phyloP scores from a whole-genome alignment of 2,113 vertebrate species.

The Excalfactoria chinensis region DNA sequence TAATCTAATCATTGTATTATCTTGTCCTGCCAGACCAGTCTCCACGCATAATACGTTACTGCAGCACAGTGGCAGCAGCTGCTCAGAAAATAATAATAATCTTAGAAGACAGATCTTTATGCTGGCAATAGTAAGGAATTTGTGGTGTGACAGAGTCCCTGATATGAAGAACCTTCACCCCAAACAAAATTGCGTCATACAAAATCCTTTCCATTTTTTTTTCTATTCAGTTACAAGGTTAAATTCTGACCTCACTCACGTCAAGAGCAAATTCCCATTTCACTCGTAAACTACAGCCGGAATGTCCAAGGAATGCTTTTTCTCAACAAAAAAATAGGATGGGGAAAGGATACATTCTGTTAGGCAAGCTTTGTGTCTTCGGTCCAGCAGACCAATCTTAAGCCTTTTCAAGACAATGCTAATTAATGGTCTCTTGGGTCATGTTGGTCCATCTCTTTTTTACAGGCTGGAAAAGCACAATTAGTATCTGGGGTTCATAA shows the following conservation, averaged over 20 bases:
- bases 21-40: neutral
- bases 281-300: neutral
- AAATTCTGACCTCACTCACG: neutral
- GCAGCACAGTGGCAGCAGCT: constrained; percentile 8
- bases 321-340: neutral
- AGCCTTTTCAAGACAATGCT: neutral
- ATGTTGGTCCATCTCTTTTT: neutral
- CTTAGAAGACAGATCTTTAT: neutral
- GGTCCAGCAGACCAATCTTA: neutral
- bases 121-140: neutral
- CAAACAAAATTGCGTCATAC: neutral
- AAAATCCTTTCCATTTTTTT: neutral
- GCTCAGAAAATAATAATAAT: constrained; percentile 8
- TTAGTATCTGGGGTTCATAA: neutral
- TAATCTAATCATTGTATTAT: neutral
- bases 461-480: neutral
- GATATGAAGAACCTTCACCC: neutral
- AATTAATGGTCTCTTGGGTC: neutral
- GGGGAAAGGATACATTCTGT: neutral
- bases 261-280: neutral
- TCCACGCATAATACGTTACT: neutral
- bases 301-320: neutral
- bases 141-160: neutral
- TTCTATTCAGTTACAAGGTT: neutral
- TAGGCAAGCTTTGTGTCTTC: neutral